Evolutionary conservation across 2,797 vertebrate genomes (phyloP), one percentile per base, ranked within the genome.

Genomic region (Alcedo atthis): DNA sequence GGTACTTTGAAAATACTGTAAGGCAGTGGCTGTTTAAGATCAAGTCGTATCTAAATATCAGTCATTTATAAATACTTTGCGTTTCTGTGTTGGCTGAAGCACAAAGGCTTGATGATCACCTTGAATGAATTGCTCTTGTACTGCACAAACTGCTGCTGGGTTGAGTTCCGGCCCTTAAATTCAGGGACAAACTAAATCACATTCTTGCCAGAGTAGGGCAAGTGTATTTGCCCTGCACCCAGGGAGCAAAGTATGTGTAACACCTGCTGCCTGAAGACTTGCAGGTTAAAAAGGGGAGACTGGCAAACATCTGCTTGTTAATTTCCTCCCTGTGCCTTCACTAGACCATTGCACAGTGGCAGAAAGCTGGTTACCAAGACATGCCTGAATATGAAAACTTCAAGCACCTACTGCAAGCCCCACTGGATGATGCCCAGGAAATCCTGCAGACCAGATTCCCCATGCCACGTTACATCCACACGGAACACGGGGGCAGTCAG

Each of bases 321-420:
- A 33, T 43, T 79, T 69, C 20, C 10, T 85, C 15, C 42, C 45
- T 93, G 46, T 95, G 78, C 58, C 26, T 9, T 76, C 21, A 77
- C 45, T 85, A 99, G 99, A 99, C 99, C 45, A 99, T 99, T 73
- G 98, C 98, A 46, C 99, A 99, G 97, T 99, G 99, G 99, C 97
- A 98, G 79, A 99, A 99, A 96, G 99, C 99, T 30, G 98, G 99
- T 53, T 99, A 99, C 97, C 99, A 99, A 96, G 98, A 99, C 67
- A 98, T 99, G 98, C 97, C 98, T 1, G 99, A 99, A 82, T 99
- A 99, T 30, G 99, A 99, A 97, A 99, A 99, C 97, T 99, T 99
- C 95, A 99, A 98, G 94, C 99, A 99, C 94, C 98, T 99, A 77
- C 97, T 99, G 57, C 99, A 99, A 92, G 99, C 99, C 55, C 99